These are phyloP conservation scores for Amblyjoppa fuscipennis DNA, from an alignment of 2,888 invertebrate genomes.

Conservation along the genomic window DNA sequence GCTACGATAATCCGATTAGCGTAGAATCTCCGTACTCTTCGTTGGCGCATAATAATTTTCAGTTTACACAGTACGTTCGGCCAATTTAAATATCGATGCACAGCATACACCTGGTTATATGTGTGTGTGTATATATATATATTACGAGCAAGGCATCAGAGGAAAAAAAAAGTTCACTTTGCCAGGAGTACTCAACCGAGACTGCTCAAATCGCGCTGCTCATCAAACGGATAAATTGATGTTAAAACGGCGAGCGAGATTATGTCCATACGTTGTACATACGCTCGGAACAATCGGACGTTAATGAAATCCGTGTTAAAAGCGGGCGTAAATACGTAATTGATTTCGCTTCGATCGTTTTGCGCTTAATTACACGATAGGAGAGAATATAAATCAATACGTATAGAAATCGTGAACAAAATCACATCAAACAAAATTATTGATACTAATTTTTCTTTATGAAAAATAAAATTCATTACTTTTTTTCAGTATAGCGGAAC, in stretches of 20 bases:
- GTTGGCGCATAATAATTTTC: slow-evolving; percentile 24
- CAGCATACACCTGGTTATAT: not conserved
- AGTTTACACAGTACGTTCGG: not conserved
- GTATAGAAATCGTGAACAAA: slow-evolving; percentile 3
- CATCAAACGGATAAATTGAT: slow-evolving; percentile 60
- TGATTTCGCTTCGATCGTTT: slow-evolving; percentile 63
- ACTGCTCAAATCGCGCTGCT: not conserved
- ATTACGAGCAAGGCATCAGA: too few relatives aligned
- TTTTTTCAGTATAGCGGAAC: not conserved
- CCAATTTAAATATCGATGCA: slow-evolving; percentile 51
- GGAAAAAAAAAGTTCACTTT: not conserved
- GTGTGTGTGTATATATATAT: too few relatives aligned
- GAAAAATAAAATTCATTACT: too few relatives aligned
- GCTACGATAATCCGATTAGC: slow-evolving; percentile 14
- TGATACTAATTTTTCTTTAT: not conserved
- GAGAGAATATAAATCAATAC: not conserved
- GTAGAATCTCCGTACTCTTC: slow-evolving; percentile 15
- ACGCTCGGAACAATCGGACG: slow-evolving; percentile 21
- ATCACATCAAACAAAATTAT: not conserved
- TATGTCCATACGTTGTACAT: slow-evolving; percentile 30
- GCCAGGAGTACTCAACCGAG: not conserved
- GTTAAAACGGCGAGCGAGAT: slow-evolving; percentile 35
- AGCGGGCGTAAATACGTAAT: slow-evolving; percentile 56
- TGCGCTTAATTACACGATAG: slow-evolving; percentile 40
- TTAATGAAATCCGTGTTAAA: slow-evolving; percentile 63